Base-by-base conservation (phyloP, 1,140 invertebrate genomes). In the Amyelois transitella region DNA sequence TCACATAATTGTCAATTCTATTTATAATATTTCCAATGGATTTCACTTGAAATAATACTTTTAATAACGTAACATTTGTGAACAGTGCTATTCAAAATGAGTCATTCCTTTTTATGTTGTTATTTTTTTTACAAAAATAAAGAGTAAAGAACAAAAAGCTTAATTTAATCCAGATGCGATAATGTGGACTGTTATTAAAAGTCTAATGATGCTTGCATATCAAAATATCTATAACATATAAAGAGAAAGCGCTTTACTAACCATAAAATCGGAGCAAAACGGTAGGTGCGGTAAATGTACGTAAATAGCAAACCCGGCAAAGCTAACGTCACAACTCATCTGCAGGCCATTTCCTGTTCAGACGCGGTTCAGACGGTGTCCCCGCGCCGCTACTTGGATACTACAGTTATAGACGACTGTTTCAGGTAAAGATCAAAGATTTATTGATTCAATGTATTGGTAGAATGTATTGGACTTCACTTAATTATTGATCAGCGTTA, bases 301-400 rank as follows among this genome's bases (percentile, higher is more conserved):
- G 8, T 38, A 38, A 38, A 38, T 38, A 38, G 32, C 32, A 38
- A 38, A 38, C 32, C 17, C n/a, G 12, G 32, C 20, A 60, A 56
- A 49, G 52, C 47, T 53, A 47, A 59, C 61, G 60, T 58, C 68
- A 56, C 59, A 72, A 56, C 77, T 81, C 81, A 81, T 84, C 78
- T 77, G 66, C 62, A 61, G 69, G 65, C 60, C 75, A 84, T 84
- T 84, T 84, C 81, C 81, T 71, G 78, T 81, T 67, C 79, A 84
- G 78, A 84, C 81, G 60, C 58, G 66, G 78, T 81, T 69, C 79
- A 84, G 78, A 84, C 81, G 58, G 49, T 44, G 22, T 22, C 58
- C 28, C 28, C 38, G 51, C 45, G 20, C 22, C 24, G 32, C 32
- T 14, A 38, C 25, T 28, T 28, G 1, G 25, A 14, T 38, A 38